phyloP scores from a whole-genome alignment of 2,113 vertebrate genomes.

The Albula glossodonta region DNA sequence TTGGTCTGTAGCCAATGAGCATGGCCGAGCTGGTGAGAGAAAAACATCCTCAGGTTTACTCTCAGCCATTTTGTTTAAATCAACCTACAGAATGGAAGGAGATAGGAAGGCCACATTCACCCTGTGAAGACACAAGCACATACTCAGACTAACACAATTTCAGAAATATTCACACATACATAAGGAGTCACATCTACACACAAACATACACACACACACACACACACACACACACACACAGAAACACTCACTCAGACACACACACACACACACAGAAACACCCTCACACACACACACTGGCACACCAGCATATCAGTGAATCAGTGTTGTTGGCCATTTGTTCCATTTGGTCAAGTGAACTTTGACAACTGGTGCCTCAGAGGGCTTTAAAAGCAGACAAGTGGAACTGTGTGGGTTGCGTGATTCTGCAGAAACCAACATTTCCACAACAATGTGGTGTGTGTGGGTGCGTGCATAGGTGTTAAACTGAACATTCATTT shows the following conservation, averaged over 20 bases:
- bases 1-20: no score
- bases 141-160: neutral
- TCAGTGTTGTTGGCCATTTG: neutral
- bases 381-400: neutral
- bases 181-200: neutral
- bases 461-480: neutral
- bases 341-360: neutral
- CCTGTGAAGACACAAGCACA: neutral
- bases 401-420: neutral
- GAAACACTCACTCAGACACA: neutral
- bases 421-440: neutral
- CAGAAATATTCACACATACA: neutral
- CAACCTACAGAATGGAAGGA: no score
- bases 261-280: slow-evolving; percentile 1
- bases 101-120: no score
- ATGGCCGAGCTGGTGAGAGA: no score
- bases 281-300: neutral
- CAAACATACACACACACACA: no score
- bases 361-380: neutral
- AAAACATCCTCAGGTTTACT: no score
- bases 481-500: neutral
- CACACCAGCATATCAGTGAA: neutral
- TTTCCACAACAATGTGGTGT: neutral
- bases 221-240: no score
- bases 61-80: no score